Percentiles rank a stretch among this genome's conserved stretches.
Conservation (phyloP, 1,140 invertebrate genomes). For the Calosoma granatense region DNA sequence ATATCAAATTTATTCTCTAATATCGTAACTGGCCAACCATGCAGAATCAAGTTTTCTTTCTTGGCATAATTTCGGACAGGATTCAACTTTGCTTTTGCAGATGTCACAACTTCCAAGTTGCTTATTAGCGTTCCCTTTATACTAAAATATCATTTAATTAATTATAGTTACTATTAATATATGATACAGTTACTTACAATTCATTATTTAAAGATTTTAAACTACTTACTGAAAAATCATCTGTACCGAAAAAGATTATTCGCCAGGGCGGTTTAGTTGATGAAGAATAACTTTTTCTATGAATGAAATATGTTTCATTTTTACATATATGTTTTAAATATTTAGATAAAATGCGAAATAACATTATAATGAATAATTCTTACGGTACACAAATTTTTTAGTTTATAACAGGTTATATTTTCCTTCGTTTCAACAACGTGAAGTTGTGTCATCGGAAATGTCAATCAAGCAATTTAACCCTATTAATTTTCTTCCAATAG, state of each 20-base stretch:
- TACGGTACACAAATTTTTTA: too few relatives aligned
- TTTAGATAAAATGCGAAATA: too few relatives aligned
- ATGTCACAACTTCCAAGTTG: constrained; percentile 50
- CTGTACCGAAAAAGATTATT: constrained; percentile 58
- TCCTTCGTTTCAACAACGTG: too few relatives aligned
- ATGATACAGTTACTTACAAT: constrained; percentile 44
- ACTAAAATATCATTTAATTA: constrained; percentile 24
- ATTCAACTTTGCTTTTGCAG: constrained; percentile 40
- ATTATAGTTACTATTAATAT: too few relatives aligned
- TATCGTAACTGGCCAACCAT: constrained; percentile 44
- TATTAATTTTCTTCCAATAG: too few relatives aligned
- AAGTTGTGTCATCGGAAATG: too few relatives aligned
- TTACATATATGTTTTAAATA: not conserved
- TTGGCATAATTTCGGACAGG: constrained; percentile 41
- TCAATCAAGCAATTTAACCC: too few relatives aligned
- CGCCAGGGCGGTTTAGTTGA: constrained; percentile 37
- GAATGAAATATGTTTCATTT: not conserved
- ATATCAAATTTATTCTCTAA: constrained; percentile 42
- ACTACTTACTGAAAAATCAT: constrained; percentile 54
- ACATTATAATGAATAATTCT: too few relatives aligned
- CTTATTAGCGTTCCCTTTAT: constrained; percentile 29
- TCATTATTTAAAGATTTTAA: constrained; percentile 39
- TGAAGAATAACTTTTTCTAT: not conserved
- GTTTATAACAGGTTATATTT: too few relatives aligned
- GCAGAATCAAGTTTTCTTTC: constrained; percentile 37